Percentiles rank a stretch among this genome's conserved stretches.
Evolutionary conservation across 2,113 vertebrate species (phyloP).

Genomic region (Vulpes lagopus): DNA sequence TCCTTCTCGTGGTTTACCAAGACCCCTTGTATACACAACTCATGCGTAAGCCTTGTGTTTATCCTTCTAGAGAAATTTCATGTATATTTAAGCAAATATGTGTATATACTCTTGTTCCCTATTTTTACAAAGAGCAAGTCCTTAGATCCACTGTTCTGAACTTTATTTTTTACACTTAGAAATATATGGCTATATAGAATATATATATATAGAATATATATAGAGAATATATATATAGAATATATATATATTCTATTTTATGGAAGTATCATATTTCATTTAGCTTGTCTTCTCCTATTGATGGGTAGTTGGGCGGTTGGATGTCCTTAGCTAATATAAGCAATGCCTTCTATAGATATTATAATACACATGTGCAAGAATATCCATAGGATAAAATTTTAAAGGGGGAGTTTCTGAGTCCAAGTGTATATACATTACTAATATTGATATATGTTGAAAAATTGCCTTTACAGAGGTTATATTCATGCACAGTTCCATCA

Average conservation of each 20-base stretch:
- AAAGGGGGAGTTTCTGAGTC: neutral
- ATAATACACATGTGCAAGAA: neutral
- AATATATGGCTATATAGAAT: neutral
- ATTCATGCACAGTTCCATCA: neutral
- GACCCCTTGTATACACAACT: neutral
- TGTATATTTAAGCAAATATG: neutral
- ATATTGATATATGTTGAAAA: neutral
- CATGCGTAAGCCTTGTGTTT: neutral
- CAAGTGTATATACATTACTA: neutral
- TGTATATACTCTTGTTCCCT: neutral
- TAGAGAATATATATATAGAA: too few relatives aligned
- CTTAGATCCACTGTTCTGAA: neutral
- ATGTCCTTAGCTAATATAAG: neutral
- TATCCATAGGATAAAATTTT: neutral
- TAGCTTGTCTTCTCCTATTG: neutral
- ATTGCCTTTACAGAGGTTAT: neutral
- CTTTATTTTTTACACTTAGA: constrained; percentile 28
- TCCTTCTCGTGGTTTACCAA: neutral
- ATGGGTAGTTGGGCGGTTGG: neutral
- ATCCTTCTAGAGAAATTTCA: neutral
- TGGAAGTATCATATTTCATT: neutral
- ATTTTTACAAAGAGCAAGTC: neutral
- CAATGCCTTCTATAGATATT: neutral
- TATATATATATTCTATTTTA: neutral
- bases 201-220: too few relatives aligned